Evolutionary conservation across 2,888 invertebrate genomes (phyloP), one percentile per base, ranked within the genome.

Genomic region (Elgonia sp.): DNA sequence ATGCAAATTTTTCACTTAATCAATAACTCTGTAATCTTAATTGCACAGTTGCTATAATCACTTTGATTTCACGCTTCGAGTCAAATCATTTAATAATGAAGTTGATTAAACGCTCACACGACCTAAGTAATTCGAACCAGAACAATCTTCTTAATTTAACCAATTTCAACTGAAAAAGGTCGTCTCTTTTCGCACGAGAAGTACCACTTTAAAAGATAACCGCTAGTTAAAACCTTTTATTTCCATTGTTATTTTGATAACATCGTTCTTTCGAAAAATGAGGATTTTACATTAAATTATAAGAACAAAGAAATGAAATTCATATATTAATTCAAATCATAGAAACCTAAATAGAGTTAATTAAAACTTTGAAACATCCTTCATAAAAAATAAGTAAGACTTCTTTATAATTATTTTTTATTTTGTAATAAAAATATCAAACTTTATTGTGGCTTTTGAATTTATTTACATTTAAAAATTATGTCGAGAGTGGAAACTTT

Each of bases 81-180:
- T 73, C 39, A 72, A 72, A 40, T 72, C 40, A 72, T 76, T 63
- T 63, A 50, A 63, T 62, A 62, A 62, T 62, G 20, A 75, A 75
- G 14, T 60, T 21, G 40, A 75, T 76, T 76, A 62, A 65, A 65
- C 42, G 42, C 42, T 79, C 42, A 40, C 79, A 60, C 60, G 46
- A 60, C 18, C 79, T 20, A 50, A 80, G 62, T 80, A 80, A 70
- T 70, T 70, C 21, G 80, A 70, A 67, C 50, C 70, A 80, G 60
- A 80, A 80, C 70, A 70, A 80, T 80, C 70, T 80, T 50, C 80
- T 80, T 70, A 69, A 70, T 80, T 70, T 50, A 69, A 70, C 80
- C 80, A 80, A 80, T 70, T 70, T 50, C 50, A 62, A 50, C 62
- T 46, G 70, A 70, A 70, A 80, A 80, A 80, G 80, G 70, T 80